phyloP scores from a whole-genome alignment of 2,113 vertebrate genomes.

The Oceanodroma tethys region DNA sequence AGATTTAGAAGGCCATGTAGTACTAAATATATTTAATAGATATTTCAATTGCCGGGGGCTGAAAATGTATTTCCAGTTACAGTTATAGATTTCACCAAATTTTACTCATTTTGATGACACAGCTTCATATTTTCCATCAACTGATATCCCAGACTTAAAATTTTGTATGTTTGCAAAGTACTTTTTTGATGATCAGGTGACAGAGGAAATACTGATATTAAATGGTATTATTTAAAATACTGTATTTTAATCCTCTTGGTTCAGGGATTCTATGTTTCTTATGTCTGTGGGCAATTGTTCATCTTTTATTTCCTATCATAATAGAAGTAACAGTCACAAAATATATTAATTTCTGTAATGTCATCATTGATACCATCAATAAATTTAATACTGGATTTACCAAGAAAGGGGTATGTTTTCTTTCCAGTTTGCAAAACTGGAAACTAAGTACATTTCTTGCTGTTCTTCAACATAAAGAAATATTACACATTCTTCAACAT shows the following conservation, averaged over 20 bases:
- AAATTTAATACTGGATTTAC: too few species aligned
- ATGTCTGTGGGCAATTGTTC: background rate
- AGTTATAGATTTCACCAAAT: background rate
- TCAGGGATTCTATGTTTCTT: background rate
- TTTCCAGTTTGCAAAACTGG: too few species aligned
- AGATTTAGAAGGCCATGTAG: background rate
- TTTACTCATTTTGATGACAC: background rate
- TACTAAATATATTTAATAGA: background rate
- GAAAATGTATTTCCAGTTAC: background rate
- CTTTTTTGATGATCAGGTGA: background rate
- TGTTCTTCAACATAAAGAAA: too few species aligned
- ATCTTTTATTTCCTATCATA: background rate
- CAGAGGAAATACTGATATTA: background rate
- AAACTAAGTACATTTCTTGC: too few species aligned
- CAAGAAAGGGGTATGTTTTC: too few species aligned
- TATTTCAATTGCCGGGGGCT: background rate
- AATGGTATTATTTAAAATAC: background rate
- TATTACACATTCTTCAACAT: too few species aligned
- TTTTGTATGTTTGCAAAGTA: background rate
- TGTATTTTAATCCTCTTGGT: background rate
- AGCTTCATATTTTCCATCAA: background rate
- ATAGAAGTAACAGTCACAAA: background rate
- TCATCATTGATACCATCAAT: background rate
- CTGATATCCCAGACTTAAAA: background rate
- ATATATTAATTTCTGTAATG: background rate